phyloP scores from a whole-genome alignment of 2,888 invertebrate species.

The Pristionchus exspectatus region DNA sequence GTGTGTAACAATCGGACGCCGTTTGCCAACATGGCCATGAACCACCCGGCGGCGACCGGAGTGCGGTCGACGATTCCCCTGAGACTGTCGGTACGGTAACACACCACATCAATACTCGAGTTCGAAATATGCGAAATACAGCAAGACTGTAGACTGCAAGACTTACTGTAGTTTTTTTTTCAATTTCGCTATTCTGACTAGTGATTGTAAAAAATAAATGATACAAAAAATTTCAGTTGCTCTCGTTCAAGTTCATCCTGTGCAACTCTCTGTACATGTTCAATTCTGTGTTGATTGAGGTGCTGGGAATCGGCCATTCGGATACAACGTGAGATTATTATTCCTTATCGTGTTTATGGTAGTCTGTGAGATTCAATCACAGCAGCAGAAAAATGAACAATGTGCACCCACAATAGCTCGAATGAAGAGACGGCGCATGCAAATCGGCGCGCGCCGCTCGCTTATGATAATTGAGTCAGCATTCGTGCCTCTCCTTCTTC shows the following conservation, averaged over 20 bases:
- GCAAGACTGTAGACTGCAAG: no score
- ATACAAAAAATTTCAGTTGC: constrained; percentile 66
- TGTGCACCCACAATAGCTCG: background rate
- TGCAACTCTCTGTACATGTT: constrained; percentile 78
- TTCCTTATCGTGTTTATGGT: background rate
- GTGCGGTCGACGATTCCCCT: constrained; percentile 65
- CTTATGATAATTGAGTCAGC: no score
- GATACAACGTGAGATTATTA: constrained; percentile 51
- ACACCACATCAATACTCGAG: background rate
- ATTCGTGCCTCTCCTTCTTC: no score
- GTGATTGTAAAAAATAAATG: background rate
- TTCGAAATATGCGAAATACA: no score
- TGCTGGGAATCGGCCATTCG: constrained; percentile 71
- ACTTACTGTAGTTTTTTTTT: no score
- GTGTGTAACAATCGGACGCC: constrained; percentile 65
- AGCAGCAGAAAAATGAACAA: background rate
- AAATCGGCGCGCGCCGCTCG: no score
- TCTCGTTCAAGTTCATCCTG: constrained; percentile 77
- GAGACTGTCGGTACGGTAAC: constrained; percentile 65
- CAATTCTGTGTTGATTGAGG: constrained; percentile 76
- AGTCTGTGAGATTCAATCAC: background rate
- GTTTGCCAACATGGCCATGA: constrained; percentile 61
- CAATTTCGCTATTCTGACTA: no score
- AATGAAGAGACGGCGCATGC: no score
- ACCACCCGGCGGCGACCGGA: constrained; percentile 59